phyloP scores from a whole-genome alignment of 2,113 vertebrate species.

The Orientallactaga bullata region DNA sequence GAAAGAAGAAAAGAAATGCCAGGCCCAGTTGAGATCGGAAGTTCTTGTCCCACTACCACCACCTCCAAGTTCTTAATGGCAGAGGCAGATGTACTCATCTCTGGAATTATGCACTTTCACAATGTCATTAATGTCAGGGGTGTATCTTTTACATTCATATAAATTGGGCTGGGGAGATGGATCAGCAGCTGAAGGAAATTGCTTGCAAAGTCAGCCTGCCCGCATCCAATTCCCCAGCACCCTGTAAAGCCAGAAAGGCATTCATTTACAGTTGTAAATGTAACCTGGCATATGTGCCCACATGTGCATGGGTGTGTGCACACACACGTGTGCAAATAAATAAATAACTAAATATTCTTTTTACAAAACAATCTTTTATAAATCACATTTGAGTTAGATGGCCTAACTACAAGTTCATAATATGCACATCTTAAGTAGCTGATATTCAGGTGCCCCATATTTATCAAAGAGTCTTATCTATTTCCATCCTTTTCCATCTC shows the following conservation, averaged over 20 bases:
- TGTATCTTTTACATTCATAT: constrained; percentile 1
- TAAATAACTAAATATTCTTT: background rate
- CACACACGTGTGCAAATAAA: no score
- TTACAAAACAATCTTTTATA: background rate
- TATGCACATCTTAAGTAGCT: background rate
- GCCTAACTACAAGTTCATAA: background rate
- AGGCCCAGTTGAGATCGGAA: background rate
- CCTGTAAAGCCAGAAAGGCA: no score
- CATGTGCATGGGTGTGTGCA: no score
- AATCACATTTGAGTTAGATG: constrained; percentile 22
- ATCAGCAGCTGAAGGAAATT: background rate
- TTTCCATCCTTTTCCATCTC: background rate
- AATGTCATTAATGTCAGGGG: background rate
- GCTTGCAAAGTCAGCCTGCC: no score
- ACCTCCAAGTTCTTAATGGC: background rate
- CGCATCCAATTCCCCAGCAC: no score
- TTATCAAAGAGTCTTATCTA: background rate
- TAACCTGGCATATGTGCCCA: no score
- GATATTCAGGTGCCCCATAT: background rate
- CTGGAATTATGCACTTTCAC: background rate
- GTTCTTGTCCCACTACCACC: background rate
- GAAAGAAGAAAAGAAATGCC: background rate
- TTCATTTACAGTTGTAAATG: no score
- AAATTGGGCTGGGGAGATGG: background rate
- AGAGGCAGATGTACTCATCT: background rate